These are phyloP conservation scores for Bubo blakistoni DNA, from an alignment of 2,113 vertebrate genomes.

Conservation along the genomic window DNA sequence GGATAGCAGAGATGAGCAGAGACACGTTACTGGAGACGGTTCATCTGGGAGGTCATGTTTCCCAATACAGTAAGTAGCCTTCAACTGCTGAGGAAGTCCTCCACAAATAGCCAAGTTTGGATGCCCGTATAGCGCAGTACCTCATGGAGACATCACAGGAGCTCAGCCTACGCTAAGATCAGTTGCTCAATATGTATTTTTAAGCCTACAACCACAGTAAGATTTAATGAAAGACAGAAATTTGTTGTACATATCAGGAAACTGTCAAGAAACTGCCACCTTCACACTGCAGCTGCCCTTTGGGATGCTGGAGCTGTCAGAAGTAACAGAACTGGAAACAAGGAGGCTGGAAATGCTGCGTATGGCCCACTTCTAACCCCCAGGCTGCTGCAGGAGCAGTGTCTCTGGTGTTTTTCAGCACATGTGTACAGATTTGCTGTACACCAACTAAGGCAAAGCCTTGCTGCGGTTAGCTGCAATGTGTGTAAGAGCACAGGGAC, in stretches of 20 bases:
- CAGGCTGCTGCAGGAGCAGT: rapidly evolving
- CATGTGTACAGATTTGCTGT: rapidly evolving
- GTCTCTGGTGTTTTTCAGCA: rapidly evolving
- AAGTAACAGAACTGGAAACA: not conserved
- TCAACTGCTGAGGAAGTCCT: not conserved
- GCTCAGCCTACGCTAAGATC: not conserved
- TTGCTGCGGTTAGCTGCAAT: not conserved
- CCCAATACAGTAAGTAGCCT: not conserved
- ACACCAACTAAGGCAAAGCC: not conserved
- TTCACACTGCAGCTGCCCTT: not conserved
- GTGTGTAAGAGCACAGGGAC: rapidly evolving
- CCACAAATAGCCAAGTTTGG: not conserved
- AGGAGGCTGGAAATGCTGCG: not conserved
- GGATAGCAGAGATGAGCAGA: not conserved
- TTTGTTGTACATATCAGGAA: not conserved
- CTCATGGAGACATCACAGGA: rapidly evolving
- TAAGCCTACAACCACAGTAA: not conserved
- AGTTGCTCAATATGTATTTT: not conserved
- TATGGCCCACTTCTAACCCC: not conserved
- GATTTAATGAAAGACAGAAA: not conserved
- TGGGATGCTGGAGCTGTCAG: rapidly evolving
- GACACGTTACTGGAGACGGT: rapidly evolving
- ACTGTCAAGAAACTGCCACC: not conserved
- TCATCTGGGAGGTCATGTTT: not conserved
- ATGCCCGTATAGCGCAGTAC: rapidly evolving